Base-by-base conservation (phyloP, 2,113 vertebrate species). In the Brevimyrus niger region DNA sequence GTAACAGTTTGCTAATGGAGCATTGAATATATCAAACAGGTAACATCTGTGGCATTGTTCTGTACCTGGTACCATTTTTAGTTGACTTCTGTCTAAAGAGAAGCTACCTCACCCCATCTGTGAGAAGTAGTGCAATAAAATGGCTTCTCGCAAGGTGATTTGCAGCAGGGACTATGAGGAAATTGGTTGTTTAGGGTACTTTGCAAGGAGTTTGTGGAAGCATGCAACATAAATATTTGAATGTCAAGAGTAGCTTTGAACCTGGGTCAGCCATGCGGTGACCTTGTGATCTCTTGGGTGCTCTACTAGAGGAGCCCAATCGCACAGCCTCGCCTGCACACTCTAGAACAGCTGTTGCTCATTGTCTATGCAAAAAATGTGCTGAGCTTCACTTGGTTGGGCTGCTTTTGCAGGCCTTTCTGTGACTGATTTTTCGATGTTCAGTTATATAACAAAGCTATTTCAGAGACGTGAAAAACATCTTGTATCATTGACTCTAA, bases 1-100 rank as follows among this genome's bases (percentile, higher is more conserved):
- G 93, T 91, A 91, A 87, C 55, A 89, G 85, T 69, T 53, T 89
- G 88, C 21, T 38, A 80, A 61, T 90, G 91, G 90, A 84, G 46
- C 51, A 88, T 42, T 87, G 42, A 87, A 87, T 86, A 44, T 87
- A 84, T 48, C 86, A 61, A 58, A 85, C 38, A 17, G 87, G 19
- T 86, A n/a, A 86, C 84, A 47, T 48, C 55, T 86, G 53, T 47
- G 38, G 80, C 31, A 23, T 38, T 42, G 17, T 55, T 31, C 88
- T 73, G 10, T 88, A 4, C 27, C 61, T 47, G 42, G 61, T 31
- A 44, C 88, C 19, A 1, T 76, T 23, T 21, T 55, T 38, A 42
- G 35, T 17, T 80, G 35, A 35, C 44, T 38, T 23, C 82, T 46
- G 44, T 23, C 35, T 84, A 84, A 47, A n/a, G 42, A 84, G 38